Conservation (phyloP, 2,888 invertebrate genomes). For the Drosophila algonquin region DNA sequence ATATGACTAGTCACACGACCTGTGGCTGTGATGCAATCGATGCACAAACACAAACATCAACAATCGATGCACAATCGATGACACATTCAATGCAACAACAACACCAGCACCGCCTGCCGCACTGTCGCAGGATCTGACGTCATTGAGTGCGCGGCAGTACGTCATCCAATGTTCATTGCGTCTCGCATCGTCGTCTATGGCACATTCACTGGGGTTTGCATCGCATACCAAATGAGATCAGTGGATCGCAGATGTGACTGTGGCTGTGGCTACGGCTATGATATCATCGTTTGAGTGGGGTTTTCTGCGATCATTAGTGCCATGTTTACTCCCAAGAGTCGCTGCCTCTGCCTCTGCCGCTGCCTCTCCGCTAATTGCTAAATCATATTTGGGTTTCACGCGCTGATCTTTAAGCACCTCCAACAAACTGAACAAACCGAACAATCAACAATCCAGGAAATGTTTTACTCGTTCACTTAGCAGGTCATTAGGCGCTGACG, state of each 20-base stretch:
- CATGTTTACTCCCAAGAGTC: constrained; percentile 17
- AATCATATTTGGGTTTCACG: constrained; percentile 16
- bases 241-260: constrained; percentile 5
- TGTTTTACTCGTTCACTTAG: constrained; percentile 36
- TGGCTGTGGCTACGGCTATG: not conserved
- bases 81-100: constrained; percentile 58
- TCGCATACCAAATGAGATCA: constrained; percentile 24
- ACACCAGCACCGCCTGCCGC: constrained; percentile 7
- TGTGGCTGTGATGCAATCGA: constrained; percentile 62
- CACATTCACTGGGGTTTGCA: constrained; percentile 1
- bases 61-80: constrained; percentile 51
- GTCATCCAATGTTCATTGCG: constrained; percentile 47
- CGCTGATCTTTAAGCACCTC: not conserved
- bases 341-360: not conserved
- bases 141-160: constrained; percentile 36
- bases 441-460: constrained; percentile 29
- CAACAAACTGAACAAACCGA: not conserved
- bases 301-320: constrained; percentile 18
- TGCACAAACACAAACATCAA: constrained; percentile 8
- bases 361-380: constrained; percentile 24
- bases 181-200: not conserved
- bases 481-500: constrained; percentile 21
- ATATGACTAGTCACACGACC: constrained; percentile 1
- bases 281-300: constrained; percentile 22
- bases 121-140: constrained; percentile 53